phyloP scores from a whole-genome alignment of 2,888 invertebrate species.

The Odontocolon sp. region DNA sequence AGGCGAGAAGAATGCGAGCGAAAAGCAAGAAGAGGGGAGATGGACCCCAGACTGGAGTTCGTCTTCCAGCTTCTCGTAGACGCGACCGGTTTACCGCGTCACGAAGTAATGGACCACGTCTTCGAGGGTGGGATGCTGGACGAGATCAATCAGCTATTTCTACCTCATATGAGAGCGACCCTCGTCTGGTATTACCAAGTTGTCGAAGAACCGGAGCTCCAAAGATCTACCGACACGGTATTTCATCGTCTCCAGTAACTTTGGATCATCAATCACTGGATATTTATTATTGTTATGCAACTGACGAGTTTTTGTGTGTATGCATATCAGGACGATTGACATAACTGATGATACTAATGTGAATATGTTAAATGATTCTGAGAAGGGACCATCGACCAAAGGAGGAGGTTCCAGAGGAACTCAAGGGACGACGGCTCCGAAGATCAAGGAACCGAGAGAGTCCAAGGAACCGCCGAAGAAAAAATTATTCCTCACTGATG shows the following conservation, averaged over 20 bases:
- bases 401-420: conserved; percentile 66
- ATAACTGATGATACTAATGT: conserved; percentile 34
- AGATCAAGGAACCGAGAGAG: conserved; percentile 80
- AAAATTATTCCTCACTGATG: conserved; percentile 92
- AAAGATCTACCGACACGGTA: conserved; percentile 78
- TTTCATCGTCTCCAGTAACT: conserved; percentile 21
- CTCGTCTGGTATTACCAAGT: conserved; percentile 95
- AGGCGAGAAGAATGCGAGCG: conserved; percentile 96
- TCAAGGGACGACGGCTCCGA: conserved; percentile 72
- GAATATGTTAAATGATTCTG: conserved; percentile 18
- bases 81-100: conserved; percentile 89
- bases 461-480: conserved; percentile 83
- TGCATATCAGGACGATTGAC: conserved; percentile 15
- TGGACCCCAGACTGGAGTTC: conserved; percentile 95
- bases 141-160: conserved; percentile 92
- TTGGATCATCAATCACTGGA: conserved; percentile 43
- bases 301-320: background rate
- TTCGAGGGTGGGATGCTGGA: conserved; percentile 96
- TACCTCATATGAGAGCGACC: conserved; percentile 92
- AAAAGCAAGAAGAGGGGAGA: conserved; percentile 94
- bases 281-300: conserved; percentile 40
- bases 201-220: conserved; percentile 86
- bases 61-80: conserved; percentile 94
- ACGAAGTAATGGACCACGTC: conserved; percentile 94
- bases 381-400: conserved; percentile 68